Base-by-base conservation (phyloP, 2,113 vertebrate species). In the Pollachius pollachius region DNA sequence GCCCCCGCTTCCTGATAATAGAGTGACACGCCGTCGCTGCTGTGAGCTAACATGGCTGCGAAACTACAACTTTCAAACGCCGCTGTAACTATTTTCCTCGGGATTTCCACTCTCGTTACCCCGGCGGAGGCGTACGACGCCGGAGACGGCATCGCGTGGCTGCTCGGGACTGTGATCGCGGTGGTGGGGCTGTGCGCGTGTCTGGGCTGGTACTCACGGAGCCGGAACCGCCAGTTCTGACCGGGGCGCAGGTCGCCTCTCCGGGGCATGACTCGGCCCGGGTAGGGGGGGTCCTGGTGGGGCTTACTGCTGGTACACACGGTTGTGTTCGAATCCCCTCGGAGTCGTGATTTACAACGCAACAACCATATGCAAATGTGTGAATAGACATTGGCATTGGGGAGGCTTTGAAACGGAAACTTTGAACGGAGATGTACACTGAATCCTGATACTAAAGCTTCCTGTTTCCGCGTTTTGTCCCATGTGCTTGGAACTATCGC, bases 191-290 rank as follows among this genome's bases (percentile, higher is more conserved):
- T 96, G 57, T 99, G 97, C 68, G 95, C 92, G 68, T 95, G 92
- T 66, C 86, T 98, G 30, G 97, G 97, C 66, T 92, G 96, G 76
- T 99, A 98, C 25, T 92, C 96, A 3, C 92, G 96, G 77, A 94
- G 83, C 78, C 89, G 93, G 77, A 94, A 93, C 69, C 93, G 88
- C 48, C 93, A 90, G 63, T 88, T 94, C 27, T 96, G 91, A 83
- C 13, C n/a, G 27, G 15, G 19, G 62, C 56, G 65, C 37, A 16
- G 16, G 52, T 54, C 3, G 52, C 4, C 11, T 16, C 12, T 11
- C 52, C 5, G 30, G 0, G 30, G 30, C 30, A 30, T 30, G 5
- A 5, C 30, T 30, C 5, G 5, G 30, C 30, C 30, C 3, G 30
- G 30, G 30, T 30, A 1, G 30, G 3, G 30, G 30, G 5, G 3